Percentiles rank a stretch among this genome's conserved stretches.
These are phyloP conservation scores for Frankliniella intonsa DNA, from an alignment of 2,888 invertebrate species.

Conservation along the genomic window DNA sequence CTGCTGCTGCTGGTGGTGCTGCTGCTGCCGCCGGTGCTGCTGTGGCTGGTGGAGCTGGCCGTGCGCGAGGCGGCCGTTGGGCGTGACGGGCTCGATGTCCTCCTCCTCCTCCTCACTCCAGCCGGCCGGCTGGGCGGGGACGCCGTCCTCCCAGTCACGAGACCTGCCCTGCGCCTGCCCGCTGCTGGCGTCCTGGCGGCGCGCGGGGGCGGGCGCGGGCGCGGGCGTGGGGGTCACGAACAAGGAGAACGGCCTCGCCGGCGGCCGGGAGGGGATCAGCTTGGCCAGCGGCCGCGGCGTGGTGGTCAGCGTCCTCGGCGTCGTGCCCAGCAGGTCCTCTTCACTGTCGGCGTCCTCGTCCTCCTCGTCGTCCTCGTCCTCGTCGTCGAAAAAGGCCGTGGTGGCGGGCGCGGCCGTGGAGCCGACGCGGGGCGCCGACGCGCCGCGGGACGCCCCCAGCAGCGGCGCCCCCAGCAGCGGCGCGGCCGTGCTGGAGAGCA, in stretches of 20 bases:
- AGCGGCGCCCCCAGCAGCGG: background rate
- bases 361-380: background rate
- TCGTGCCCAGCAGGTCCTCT: background rate
- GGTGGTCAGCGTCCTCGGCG: background rate
- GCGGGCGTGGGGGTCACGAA: constrained; percentile 10
- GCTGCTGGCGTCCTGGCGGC: background rate
- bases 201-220: background rate
- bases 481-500: background rate
- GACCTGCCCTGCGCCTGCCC: background rate
- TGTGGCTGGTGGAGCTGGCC: background rate
- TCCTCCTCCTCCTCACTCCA: constrained; percentile 11
- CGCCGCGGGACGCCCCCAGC: background rate
- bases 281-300: background rate
- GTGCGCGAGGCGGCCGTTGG: background rate
- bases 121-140: background rate
- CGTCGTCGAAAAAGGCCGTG: background rate
- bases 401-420: background rate
- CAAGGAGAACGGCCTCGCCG: background rate
- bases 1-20: background rate
- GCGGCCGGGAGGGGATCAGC: background rate
- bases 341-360: background rate
- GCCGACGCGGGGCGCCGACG: background rate
- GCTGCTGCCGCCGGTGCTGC: background rate
- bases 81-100: background rate
- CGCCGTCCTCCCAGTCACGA: background rate